Percentiles rank a stretch among this genome's conserved stretches.
Conservation (phyloP, 2,797 vertebrate species). For the Miichthys miiuy region DNA sequence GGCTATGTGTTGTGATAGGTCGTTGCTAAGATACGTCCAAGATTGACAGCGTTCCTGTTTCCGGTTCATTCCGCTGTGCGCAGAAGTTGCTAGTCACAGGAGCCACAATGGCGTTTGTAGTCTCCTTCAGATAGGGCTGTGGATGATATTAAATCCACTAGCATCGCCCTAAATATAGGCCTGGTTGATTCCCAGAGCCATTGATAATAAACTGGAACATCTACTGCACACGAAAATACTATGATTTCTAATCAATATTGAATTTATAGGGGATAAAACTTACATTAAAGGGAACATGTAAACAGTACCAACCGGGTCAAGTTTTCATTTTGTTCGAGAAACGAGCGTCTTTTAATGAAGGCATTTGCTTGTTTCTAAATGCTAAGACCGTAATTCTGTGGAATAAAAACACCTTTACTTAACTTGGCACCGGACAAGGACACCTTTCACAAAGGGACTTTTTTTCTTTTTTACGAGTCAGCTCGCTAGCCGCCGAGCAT, state of each 20-base stretch:
- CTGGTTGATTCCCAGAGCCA: constrained; percentile 88
- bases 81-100: constrained; percentile 81
- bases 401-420: constrained; percentile 82
- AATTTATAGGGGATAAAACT: constrained; percentile 85
- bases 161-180: constrained; percentile 90
- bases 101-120: constrained; percentile 90
- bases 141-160: constrained; percentile 89
- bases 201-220: constrained; percentile 91
- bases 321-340: constrained; percentile 89
- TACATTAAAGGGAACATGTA: constrained; percentile 90
- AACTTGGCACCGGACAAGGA: constrained; percentile 86
- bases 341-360: constrained; percentile 84
- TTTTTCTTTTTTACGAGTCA: constrained; percentile 80
- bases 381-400: constrained; percentile 81
- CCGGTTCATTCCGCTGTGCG: constrained; percentile 73
- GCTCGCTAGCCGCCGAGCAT: constrained; percentile 81
- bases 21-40: constrained; percentile 69
- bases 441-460: constrained; percentile 83
- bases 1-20: constrained; percentile 70
- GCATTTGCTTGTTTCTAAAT: constrained; percentile 81
- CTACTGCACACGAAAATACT: constrained; percentile 89
- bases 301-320: constrained; percentile 89
- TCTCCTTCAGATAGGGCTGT: constrained; percentile 86
- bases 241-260: constrained; percentile 87
- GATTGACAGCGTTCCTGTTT: constrained; percentile 79